Evolutionary conservation across 2,888 invertebrate genomes (phyloP), one percentile per base, ranked within the genome.

Genomic region (Acronicta aceris): DNA sequence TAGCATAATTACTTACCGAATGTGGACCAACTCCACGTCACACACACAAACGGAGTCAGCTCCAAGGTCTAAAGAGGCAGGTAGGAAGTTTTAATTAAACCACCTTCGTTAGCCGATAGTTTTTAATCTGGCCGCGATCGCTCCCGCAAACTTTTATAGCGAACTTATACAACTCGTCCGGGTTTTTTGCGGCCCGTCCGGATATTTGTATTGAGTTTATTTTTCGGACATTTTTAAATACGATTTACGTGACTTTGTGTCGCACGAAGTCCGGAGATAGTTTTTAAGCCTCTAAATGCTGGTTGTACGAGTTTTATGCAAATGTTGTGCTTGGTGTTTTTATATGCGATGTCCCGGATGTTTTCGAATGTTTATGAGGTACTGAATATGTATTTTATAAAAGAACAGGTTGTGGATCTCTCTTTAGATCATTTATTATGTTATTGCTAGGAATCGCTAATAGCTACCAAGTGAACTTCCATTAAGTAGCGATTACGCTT

Each of bases 51-150:
- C 13, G 15, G 10, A 42, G 21, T 16, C 15, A 15, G 45, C n/a
- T 17, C 41, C 42, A 52, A 69, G 71, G 72, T 70, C 65, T 55
- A 59, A 56, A 62, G 62, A 66, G 61, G 57, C 54, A 55, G 55
- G 59, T 57, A 48, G 58, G 43, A 76, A 82, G 79, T 82, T 85
- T 84, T 86, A 86, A 87, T 87, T 83, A 87, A 85, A 76, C 74
- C 76, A 55, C 70, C 75, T 78, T 82, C 81, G 83, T 81, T 82
- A 79, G 62, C 78, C 81, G 79, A 81, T 86, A 85, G 84, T 86
- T 88, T 88, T 86, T 85, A 84, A 87, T 83, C 84, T 76, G 64
- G 59, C 55, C 40, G 52, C 51, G 63, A 75, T 74, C 72, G 71
- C 67, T 71, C 57, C 65, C 55, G 55, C 55, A 57, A 72, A 74